These are phyloP conservation scores for Buathra laborator DNA, from an alignment of 2,888 invertebrate species.

Conservation along the genomic window DNA sequence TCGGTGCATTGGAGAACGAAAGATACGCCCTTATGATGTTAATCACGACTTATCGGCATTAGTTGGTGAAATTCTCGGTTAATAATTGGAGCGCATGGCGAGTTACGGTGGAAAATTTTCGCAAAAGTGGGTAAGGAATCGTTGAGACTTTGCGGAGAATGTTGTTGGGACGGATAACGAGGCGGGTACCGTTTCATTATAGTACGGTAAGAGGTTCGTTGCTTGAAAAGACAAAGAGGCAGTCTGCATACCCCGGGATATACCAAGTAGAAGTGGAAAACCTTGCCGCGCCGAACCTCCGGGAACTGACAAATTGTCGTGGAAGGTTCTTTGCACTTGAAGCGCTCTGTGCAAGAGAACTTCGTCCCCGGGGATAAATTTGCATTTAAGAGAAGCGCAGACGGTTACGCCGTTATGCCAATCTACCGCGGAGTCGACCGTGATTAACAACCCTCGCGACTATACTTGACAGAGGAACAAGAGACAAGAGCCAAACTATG, in stretches of 20 bases:
- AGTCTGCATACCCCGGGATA: constrained; percentile 45
- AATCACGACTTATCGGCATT: too few species aligned
- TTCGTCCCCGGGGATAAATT: constrained; percentile 63
- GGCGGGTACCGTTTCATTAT: constrained; percentile 3
- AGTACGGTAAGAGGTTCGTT: not conserved
- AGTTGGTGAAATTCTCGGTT: not conserved
- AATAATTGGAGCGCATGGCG: not conserved
- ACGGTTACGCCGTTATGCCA: constrained; percentile 57
- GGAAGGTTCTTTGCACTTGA: constrained; percentile 61
- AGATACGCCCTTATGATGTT: too few species aligned
- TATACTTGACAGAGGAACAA: constrained; percentile 12
- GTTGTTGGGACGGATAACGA: constrained; percentile 36
- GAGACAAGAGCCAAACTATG: not conserved
- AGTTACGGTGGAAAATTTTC: not conserved
- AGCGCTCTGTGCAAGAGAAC: constrained; percentile 22
- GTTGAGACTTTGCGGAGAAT: constrained; percentile 19
- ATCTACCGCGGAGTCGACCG: constrained; percentile 59
- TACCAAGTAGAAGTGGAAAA: constrained; percentile 44
- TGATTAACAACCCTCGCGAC: constrained; percentile 62
- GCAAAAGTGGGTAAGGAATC: not conserved
- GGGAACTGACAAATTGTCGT: constrained; percentile 62
- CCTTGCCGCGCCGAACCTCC: constrained; percentile 28
- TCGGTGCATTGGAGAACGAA: too few species aligned
- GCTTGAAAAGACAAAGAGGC: constrained; percentile 11
- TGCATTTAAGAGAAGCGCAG: constrained; percentile 62